Evolutionary conservation across 2,113 vertebrate genomes (phyloP), one percentile per base, ranked within the genome.

Genomic region (Entelurus aequoreus): DNA sequence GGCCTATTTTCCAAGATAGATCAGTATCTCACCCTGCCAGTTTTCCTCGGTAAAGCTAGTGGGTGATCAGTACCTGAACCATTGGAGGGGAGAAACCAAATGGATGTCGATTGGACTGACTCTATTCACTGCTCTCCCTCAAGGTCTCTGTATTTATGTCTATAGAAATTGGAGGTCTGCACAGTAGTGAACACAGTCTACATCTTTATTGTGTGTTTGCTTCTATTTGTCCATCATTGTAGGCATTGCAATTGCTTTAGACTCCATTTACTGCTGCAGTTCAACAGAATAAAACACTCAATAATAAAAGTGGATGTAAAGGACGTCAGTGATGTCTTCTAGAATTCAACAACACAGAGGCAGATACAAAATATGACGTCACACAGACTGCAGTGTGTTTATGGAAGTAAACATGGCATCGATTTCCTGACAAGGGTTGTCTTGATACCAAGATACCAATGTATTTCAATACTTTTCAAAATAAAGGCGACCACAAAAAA

Each of bases 1-100:
- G 68, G 79, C 70, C 85, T 74, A 84, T 84, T 84, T 84, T 76
- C 85, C 80, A 71, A 60, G 80, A 75, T 53, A 67, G 66, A 66
- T 70, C 60, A 63, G 68, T 60, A 65, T 65, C 76, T 75, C 69
- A 60, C 68, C 81, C 54, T 52, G 69, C 46, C 7, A 48, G 47
- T 73, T 71, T 79, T 61, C 59, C 50, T 48, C 68, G 57, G 63
- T 75, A 65, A 75, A 78, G 66, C 76, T 47, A 72, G 77, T 64
- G 62, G 46, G 44, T 60, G 75, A 76, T 79, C 80, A 79, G 63
- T 72, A 80, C 72, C 72, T 69, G 65, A 82, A 69, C 48, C 65
- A 58, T 3, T 66, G 50, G 54, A 74, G 55, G 70, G 52, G 37
- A 82, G 63, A 76, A 77, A 77, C 40, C 48, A 66, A 65, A 65